These are phyloP conservation scores for Julus scanicus DNA, from an alignment of 2,888 invertebrate species.

Conservation along the genomic window DNA sequence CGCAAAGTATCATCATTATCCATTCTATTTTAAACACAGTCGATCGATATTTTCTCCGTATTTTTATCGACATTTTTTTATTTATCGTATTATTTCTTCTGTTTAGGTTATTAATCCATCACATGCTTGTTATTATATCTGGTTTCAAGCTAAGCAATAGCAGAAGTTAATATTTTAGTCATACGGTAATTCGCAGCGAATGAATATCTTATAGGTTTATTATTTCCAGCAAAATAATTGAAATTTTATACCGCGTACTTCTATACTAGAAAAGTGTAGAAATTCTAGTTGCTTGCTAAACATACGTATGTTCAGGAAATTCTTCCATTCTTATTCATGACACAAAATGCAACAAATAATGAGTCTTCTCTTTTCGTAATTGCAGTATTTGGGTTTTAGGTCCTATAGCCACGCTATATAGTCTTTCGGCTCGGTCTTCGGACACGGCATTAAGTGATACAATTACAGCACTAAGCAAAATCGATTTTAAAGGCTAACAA, in stretches of 20 bases:
- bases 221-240: neutral
- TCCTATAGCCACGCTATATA: neutral
- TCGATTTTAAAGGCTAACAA: conserved; percentile 12
- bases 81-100: no score
- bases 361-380: neutral
- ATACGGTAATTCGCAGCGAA: neutral
- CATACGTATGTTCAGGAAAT: neutral
- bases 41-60: no score
- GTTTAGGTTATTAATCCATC: no score
- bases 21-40: no score
- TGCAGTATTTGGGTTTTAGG: no score
- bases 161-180: neutral
- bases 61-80: no score
- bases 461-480: conserved; percentile 11
- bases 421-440: conserved; percentile 11
- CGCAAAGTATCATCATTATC: no score
- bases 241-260: neutral
- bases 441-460: conserved; percentile 6
- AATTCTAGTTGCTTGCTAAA: neutral
- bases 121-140: no score
- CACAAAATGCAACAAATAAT: neutral
- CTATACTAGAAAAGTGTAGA: neutral
- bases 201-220: neutral
- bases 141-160: no score
- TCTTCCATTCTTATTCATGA: neutral